Evolutionary conservation across 2,797 vertebrate species (phyloP).

Genomic region (Sciaenops ocellatus): DNA sequence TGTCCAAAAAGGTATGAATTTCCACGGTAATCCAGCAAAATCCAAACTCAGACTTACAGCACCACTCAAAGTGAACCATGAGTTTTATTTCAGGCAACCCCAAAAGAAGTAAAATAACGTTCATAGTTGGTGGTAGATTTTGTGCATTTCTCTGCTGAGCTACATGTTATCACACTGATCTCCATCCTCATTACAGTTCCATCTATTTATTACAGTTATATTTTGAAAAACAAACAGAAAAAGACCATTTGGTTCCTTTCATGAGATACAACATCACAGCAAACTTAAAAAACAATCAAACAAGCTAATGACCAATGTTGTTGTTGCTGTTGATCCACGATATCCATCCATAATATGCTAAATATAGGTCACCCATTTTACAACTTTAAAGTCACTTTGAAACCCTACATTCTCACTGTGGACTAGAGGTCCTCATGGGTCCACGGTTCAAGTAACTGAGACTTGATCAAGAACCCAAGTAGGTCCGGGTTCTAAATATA

Average conservation of each 20-base stretch:
- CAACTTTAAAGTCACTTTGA: neutral
- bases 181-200: constrained; percentile 9
- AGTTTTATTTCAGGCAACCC: constrained; percentile 10
- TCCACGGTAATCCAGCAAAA: constrained; percentile 7
- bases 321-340: constrained; percentile 4
- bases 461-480: neutral
- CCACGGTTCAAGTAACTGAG: neutral
- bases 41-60: constrained; percentile 17
- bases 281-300: constrained; percentile 31
- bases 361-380: constrained; percentile 8
- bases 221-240: constrained; percentile 26
- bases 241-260: constrained; percentile 7
- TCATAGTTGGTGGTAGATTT: constrained; percentile 1
- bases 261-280: constrained; percentile 45
- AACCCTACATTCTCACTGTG: neutral
- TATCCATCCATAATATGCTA: neutral
- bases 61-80: constrained; percentile 8
- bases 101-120: constrained; percentile 9
- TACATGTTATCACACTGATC: constrained; percentile 10
- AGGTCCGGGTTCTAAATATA: neutral
- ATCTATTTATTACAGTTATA: constrained; percentile 48
- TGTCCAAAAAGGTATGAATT: constrained; percentile 14
- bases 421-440: neutral
- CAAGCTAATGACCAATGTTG: constrained; percentile 6
- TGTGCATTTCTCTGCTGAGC: neutral